phyloP scores from a whole-genome alignment of 2,113 vertebrate species.

The Pachycephala philippinensis region DNA sequence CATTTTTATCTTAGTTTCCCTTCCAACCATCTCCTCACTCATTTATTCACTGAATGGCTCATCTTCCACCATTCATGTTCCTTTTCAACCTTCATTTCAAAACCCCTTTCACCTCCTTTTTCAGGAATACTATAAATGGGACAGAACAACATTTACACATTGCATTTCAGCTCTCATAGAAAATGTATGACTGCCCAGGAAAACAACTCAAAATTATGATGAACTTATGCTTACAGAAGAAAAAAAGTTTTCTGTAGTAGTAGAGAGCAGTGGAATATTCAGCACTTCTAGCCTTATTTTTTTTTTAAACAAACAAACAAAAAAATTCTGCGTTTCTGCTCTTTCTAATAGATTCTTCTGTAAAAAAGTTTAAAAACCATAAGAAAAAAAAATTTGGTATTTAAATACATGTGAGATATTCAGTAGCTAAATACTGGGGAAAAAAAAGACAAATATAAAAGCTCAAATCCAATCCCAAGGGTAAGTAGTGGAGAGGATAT shows the following conservation, averaged over 20 bases:
- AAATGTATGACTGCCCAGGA: not conserved
- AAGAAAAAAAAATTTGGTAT: accelerated
- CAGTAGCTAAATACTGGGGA: not conserved
- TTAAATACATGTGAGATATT: not conserved
- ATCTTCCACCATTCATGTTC: not conserved
- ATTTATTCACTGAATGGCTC: not conserved
- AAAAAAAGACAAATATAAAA: not conserved
- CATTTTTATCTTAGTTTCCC: not conserved
- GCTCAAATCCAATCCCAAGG: not conserved
- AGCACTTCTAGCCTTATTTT: not conserved
- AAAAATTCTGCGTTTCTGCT: not conserved
- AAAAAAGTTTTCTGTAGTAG: not conserved
- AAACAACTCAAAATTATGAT: not conserved
- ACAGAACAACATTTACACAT: not conserved
- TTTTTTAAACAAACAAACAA: not conserved
- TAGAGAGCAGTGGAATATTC: not conserved
- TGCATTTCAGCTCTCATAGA: not conserved
- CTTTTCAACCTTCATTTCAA: not conserved
- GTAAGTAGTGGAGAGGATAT: not conserved
- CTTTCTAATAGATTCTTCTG: not conserved
- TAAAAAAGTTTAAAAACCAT: not conserved
- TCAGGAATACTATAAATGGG: not conserved
- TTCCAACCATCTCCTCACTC: not conserved
- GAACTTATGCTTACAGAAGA: not conserved
- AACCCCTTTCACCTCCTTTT: not conserved